Percentiles rank a stretch among this genome's conserved stretches.
phyloP scores from a whole-genome alignment of 92 coral and sea anemone species.

The Porites evermanni region DNA sequence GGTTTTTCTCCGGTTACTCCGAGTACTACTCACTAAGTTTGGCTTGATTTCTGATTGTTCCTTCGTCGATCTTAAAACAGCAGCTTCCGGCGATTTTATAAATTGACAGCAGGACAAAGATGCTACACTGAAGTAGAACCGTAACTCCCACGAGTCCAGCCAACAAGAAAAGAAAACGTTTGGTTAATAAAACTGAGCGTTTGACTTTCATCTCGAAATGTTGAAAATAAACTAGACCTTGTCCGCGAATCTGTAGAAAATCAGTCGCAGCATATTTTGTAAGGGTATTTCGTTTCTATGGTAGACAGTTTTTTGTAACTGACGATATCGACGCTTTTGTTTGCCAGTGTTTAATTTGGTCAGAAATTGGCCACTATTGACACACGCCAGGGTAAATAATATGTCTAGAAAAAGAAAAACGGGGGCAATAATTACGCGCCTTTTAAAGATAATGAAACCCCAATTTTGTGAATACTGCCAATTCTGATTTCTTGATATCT shows the following conservation, averaged over 20 bases:
- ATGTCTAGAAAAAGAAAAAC: too few relatives aligned
- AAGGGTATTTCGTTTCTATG: not conserved
- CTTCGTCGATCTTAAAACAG: not conserved
- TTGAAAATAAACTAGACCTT: not conserved
- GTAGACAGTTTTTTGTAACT: too few relatives aligned
- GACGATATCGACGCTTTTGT: too few relatives aligned
- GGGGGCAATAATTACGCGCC: too few relatives aligned
- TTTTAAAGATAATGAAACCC: too few relatives aligned
- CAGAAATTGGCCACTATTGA: too few relatives aligned
- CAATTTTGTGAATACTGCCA: too few relatives aligned
- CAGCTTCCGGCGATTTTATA: not conserved
- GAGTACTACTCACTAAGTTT: not conserved
- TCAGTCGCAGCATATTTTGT: not conserved
- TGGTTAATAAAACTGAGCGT: not conserved
- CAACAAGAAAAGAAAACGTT: not conserved
- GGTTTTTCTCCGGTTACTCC: too few relatives aligned
- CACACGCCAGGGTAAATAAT: too few relatives aligned
- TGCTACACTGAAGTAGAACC: slow-evolving; percentile 2
- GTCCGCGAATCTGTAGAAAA: not conserved
- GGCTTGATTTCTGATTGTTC: not conserved
- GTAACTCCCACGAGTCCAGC: not conserved
- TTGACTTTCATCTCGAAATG: not conserved
- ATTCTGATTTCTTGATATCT: too few relatives aligned
- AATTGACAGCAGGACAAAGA: not conserved
- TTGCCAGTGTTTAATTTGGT: too few relatives aligned